Conservation (phyloP, 2,113 vertebrate species). For the human (Homo sapiens) region GRCh38 chr6:112500501-112501000, state of each 20-base stretch:
- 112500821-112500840: background rate
- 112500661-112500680: background rate
- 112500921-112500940: conserved; percentile 5
- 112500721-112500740: background rate
- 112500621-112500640: background rate
- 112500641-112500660: background rate
- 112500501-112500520: background rate
- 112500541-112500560: background rate
- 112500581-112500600: background rate
- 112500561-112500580: background rate
- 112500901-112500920: background rate
- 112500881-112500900: background rate
- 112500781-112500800: background rate
- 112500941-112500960: background rate
- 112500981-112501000: background rate
- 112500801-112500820: background rate
- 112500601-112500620: background rate
- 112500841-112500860: background rate
- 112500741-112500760: background rate
- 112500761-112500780: background rate
- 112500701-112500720: background rate
- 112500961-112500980: background rate
- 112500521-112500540: background rate
- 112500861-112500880: background rate
- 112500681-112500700: background rate